Percentiles rank a stretch among this genome's conserved stretches.
These are phyloP conservation scores for Tribolium freemani DNA, from an alignment of 2,888 invertebrate species.

Conservation along the genomic window DNA sequence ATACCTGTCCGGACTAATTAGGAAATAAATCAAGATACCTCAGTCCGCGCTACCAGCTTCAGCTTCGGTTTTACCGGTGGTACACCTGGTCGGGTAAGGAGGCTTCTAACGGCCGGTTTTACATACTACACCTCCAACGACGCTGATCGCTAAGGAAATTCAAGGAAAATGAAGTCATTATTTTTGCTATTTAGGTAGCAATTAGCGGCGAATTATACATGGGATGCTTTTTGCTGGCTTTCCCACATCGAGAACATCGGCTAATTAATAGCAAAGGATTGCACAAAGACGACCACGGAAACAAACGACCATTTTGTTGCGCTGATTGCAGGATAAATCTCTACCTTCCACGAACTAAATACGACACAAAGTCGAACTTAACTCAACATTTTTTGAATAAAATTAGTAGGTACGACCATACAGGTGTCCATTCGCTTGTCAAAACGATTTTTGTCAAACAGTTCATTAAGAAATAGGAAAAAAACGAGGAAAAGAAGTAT, in stretches of 20 bases:
- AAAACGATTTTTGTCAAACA: too few relatives aligned
- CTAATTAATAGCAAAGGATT: conserved; percentile 34
- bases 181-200: conserved; percentile 33
- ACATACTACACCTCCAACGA: conserved; percentile 46
- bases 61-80: conserved; percentile 46
- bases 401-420: too few relatives aligned
- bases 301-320: too few relatives aligned
- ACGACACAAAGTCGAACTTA: too few relatives aligned
- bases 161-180: conserved; percentile 45
- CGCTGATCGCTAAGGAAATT: conserved; percentile 39
- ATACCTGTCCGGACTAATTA: conserved; percentile 68
- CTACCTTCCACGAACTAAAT: too few relatives aligned
- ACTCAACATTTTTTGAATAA: too few relatives aligned
- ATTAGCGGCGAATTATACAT: conserved; percentile 36
- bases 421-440: too few relatives aligned
- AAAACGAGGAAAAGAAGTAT: too few relatives aligned
- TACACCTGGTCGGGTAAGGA: conserved; percentile 50
- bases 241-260: conserved; percentile 12
- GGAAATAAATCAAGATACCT: conserved; percentile 66
- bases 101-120: conserved; percentile 27
- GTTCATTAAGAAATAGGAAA: too few relatives aligned
- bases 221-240: conserved; percentile 14
- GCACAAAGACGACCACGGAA: conserved; percentile 7
- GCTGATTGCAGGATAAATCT: too few relatives aligned
- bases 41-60: conserved; percentile 53